A percentile compares a stretch with the other conserved stretches of the same genome.
phyloP scores from a whole-genome alignment of 2,113 vertebrate genomes.

The Vireo altiloquus region DNA sequence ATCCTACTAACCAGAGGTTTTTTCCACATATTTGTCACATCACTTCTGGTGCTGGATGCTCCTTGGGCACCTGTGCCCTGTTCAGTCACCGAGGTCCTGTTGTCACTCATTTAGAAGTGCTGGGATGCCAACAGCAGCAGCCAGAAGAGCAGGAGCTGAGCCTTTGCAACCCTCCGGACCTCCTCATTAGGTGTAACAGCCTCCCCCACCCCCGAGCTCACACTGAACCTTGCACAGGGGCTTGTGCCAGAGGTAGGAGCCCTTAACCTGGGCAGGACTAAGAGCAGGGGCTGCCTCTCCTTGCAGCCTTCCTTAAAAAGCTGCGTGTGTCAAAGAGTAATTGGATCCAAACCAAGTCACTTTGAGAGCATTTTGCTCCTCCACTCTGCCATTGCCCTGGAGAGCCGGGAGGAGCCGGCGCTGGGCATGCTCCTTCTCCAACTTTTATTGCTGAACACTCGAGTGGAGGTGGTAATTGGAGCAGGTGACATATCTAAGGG shows the following conservation, averaged over 20 bases:
- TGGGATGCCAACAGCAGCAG: background rate
- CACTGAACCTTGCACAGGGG: background rate
- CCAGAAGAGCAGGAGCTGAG: background rate
- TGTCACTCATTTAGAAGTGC: background rate
- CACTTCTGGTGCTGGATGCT: background rate
- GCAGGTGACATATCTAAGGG: conserved; percentile 67
- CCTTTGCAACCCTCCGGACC: background rate
- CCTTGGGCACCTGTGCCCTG: background rate
- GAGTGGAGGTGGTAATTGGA: conserved; percentile 69
- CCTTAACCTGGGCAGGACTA: background rate
- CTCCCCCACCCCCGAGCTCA: background rate
- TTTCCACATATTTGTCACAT: background rate
- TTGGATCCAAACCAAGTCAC: background rate
- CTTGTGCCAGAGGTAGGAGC: background rate
- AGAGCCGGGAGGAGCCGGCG: background rate
- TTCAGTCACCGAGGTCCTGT: background rate
- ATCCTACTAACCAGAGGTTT: background rate
- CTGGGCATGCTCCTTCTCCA: background rate
- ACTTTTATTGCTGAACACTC: conserved; percentile 57
- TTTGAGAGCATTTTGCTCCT: background rate
- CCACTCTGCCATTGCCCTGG: background rate
- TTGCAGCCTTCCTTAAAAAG: background rate
- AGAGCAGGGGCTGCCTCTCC: background rate
- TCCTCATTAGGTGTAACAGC: background rate
- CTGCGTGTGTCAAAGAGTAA: background rate